Evolutionary conservation across 2,113 vertebrate species (phyloP), one percentile per base, ranked within the genome.

Genomic region (Macaca mulatta): DNA sequence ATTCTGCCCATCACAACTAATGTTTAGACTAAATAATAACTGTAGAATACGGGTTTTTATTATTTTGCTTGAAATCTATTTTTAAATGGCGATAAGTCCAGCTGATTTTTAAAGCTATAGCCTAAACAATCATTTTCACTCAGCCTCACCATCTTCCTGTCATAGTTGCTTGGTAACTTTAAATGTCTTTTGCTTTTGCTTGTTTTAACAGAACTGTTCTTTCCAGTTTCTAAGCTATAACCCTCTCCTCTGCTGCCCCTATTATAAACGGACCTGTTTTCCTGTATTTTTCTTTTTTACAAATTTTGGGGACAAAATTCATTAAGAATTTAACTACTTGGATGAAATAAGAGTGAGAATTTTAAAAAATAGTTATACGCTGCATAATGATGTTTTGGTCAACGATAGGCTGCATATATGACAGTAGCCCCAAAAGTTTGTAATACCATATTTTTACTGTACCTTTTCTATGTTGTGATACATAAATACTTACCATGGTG

Each of bases 141-240:
- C 38, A 94, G 52, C 45, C 77, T 11, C 3, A 12, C 43, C 72
- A 4, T 70, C 17, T 74, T 35, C 35, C 13, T 59, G 18, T 50
- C 70, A 89, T 25, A 30, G 69, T 80, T 43, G 23, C 52, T 72
- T 61, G 64, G 45, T 96, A 84, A 78, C 43, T 88, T 83, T 38
- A 88, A 67, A 80, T 17, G 57, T 13, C 45, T 70, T 70, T 81
- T 77, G 43, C n/a, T 86, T 96, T 78, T 85, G 23, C 5, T 94
- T 89, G 13, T 96, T 96, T 94, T 59, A 79, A 8, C 72, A 94
- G 61, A 93, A 81, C 12, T 93, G 22, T 30, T 82, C 6, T 94
- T 93, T 74, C 72, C 22, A 78, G 8, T 67, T 85, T 94, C n/a
- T 48, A 67, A 94, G 45, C 25, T 82, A 92, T 82, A 93, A 40